Evolutionary conservation across 2,113 vertebrate species (phyloP), one percentile per base, ranked within the genome.

Genomic region (Podarcis cretensis): DNA sequence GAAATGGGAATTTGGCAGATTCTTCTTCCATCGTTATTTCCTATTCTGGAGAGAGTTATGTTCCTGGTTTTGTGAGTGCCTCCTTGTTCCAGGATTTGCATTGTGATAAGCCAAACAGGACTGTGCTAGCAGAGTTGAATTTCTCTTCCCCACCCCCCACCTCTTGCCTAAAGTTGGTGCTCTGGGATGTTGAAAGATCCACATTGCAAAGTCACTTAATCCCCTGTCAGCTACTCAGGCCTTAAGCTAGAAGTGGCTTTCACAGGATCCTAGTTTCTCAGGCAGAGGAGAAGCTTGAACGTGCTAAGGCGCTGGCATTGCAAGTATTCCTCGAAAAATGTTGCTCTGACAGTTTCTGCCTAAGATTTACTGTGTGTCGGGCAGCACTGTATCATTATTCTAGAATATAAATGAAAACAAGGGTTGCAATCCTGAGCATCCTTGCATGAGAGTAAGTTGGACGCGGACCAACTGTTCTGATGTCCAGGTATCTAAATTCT

Each of bases 251-350:
- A 87, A 57, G 54, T 9, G 23, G 27, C 86, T 43, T 71, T 40
- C 48, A 40, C 21, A 23, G 43, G 40, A 57, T 37, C 65, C 66
- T 7, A 6, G n/a, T 82, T 43, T 75, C 86, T 32, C 54, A 14
- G 18, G 85, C 75, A 6, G 14, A 68, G 75, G 35, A 9, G 2
- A 23, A 10, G 86, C 32, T 14, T 5, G 16, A 21, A 32, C 6
- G 68, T 74, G 86, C 79, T 74, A 82, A 87, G 79, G 10, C 5
- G 3, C 48, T 43, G 69, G 86, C 86, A 82, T 82, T 25, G 25
- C 1, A 87, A 65, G 79, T 43, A 75, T 82, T 74, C 16, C 85
- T 32, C 0, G 48, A 21, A 75, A 82, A 74, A 74, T 65, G 86
- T 32, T 20, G 48, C 69, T 75, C 68, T 43, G 66, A 37, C 77